A percentile compares a stretch with the other conserved stretches of the same genome.
phyloP scores from a whole-genome alignment of 2,888 invertebrate genomes.

The Drosophila recens region DNA sequence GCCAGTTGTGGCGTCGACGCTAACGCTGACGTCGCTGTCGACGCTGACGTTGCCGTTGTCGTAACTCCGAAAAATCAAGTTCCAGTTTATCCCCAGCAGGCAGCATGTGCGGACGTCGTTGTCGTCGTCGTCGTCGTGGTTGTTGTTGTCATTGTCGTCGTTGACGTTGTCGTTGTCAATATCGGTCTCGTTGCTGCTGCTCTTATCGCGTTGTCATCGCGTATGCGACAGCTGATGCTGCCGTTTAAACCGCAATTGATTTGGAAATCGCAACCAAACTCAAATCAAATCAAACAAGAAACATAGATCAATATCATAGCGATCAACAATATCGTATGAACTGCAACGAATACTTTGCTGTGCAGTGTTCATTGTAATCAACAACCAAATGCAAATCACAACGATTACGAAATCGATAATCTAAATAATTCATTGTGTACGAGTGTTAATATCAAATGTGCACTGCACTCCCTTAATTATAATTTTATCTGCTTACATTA shows the following conservation, averaged over 20 bases:
- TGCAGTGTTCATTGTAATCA: conserved; percentile 18
- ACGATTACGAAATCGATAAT: conserved; percentile 9
- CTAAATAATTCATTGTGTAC: conserved; percentile 11
- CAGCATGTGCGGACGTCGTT: conserved; percentile 83
- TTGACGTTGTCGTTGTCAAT: conserved; percentile 36
- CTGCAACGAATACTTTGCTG: conserved; percentile 3
- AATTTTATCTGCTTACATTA: conserved; percentile 25
- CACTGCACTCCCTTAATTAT: conserved; percentile 17
- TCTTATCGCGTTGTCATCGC: conserved; percentile 38
- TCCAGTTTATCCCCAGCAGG: conserved; percentile 85
- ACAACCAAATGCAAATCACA: conserved; percentile 18
- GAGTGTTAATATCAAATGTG: conserved; percentile 5
- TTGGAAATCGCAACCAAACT: conserved; percentile 5
- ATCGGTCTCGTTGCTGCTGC: conserved; percentile 34
- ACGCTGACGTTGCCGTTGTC: conserved; percentile 39
- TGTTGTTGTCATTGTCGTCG: conserved; percentile 25
- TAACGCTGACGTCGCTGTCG: conserved; percentile 19
- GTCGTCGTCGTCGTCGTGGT: conserved; percentile 58
- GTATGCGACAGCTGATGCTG: no score
- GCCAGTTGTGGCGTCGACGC: conserved; percentile 22
- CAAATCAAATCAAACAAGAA: not conserved
- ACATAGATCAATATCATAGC: conserved; percentile 12
- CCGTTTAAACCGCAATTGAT: no score
- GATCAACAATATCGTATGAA: conserved; percentile 12
- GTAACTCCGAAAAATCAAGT: conserved; percentile 82